These are phyloP conservation scores for Spheniscus humboldti DNA, from an alignment of 2,797 vertebrate genomes.

Conservation along the genomic window DNA sequence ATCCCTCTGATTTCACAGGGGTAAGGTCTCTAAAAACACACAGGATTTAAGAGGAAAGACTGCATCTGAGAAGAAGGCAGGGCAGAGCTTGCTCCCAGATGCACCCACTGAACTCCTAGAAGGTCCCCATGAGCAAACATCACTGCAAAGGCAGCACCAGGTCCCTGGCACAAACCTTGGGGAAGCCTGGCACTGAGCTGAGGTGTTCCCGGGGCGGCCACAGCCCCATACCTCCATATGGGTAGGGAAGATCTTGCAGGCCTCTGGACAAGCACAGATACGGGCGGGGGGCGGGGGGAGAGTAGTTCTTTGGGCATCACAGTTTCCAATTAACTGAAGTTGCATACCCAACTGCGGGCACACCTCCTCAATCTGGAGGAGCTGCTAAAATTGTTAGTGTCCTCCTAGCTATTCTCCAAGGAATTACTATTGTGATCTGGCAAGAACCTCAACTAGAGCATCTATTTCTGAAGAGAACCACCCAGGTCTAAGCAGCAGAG, in stretches of 20 bases:
- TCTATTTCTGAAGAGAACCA: neutral
- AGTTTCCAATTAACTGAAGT: neutral
- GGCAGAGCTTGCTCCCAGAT: neutral
- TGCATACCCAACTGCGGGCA: neutral
- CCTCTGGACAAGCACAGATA: fast-evolving
- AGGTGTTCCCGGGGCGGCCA: neutral
- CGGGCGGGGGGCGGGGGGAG: too few relatives aligned
- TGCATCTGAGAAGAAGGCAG: neutral
- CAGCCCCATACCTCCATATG: neutral
- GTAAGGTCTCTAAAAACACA: neutral
- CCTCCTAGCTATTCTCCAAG: neutral
- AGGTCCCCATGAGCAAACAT: neutral
- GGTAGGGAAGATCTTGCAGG: neutral
- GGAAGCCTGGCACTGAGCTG: neutral
- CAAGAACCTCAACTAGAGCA: neutral
- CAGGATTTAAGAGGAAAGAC: neutral
- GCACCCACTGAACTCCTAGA: neutral
- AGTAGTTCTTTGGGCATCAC: neutral
- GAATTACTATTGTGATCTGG: neutral
- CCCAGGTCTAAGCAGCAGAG: neutral
- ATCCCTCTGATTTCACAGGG: neutral
- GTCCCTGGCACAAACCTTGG: neutral
- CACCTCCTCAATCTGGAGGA: neutral
- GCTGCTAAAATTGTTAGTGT: neutral
- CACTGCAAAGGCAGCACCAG: neutral